Base-by-base conservation (phyloP, 2,888 invertebrate species). In the Exocentrus adspersus region DNA sequence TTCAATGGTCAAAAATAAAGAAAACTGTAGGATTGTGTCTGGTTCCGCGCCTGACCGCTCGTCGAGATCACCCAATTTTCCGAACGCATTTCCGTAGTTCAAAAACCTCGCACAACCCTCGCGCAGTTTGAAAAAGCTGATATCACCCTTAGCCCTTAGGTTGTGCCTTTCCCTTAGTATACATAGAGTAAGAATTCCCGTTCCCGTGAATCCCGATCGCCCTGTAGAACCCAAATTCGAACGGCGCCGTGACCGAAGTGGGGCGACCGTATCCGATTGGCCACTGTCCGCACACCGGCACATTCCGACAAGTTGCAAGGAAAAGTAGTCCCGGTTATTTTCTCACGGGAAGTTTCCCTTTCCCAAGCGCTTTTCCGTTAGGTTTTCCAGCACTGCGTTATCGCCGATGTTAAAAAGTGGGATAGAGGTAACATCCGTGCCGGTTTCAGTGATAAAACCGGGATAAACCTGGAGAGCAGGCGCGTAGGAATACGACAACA, bases 401-500 rank as follows among this genome's bases (percentile, higher is more conserved):
- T n/a, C n/a, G n/a, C n/a, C n/a, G n/a, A n/a, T n/a, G n/a, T n/a
- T n/a, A n/a, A n/a, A n/a, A n/a, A n/a, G 2, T n/a, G 42, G 16
- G 17, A 10, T 16, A 43, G 6, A 12, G 43, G 21, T 37, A 51
- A 30, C 24, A 24, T n/a, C 10, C 1, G 20, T 28, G 51, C 14
- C 32, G 41, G 32, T 32, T 28, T 41, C 48, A 65, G 60, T 57
- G 53, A 50, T 60, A 60, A 43, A 42, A 30, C 14, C 37, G 54
- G 16, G 12, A 54, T 54, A 10, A 28, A 10, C 16, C 43, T 24
- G 21, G 43, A 64, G 67, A 65, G 65, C 68, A 30, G 62, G 57
- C 61, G 80, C 80, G 81, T 79, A 81, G 78, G 77, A 78, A 77
- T 75, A 76, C 72, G 68, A 65, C 64, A 70, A 71, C 75, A 61